These are phyloP conservation scores for Cataglyphis livida DNA, from an alignment of 2,888 invertebrate genomes.

Conservation along the genomic window DNA sequence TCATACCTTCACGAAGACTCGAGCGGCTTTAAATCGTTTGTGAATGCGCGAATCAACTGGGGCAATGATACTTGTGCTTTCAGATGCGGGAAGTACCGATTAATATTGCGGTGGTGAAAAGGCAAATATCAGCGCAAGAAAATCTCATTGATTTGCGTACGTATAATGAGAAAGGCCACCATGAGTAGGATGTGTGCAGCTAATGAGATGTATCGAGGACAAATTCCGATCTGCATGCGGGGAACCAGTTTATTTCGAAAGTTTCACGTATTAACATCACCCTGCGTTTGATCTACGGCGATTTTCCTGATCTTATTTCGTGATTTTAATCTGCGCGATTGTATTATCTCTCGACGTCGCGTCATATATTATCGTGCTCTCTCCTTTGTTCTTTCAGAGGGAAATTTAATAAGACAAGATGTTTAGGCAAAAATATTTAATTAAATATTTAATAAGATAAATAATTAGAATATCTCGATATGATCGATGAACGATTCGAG, in stretches of 20 bases:
- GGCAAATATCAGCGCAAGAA: conserved; percentile 7
- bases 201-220: conserved; percentile 83
- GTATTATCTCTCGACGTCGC: neutral
- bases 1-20: neutral
- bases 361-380: neutral
- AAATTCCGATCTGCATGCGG: conserved; percentile 78
- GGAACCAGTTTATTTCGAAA: conserved; percentile 80
- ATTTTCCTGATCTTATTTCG: conserved; percentile 44
- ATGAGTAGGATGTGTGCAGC: conserved; percentile 64
- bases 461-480: conserved; percentile 46
- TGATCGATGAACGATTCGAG: conserved; percentile 25
- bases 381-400: conserved; percentile 8
- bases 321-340: conserved; percentile 46
- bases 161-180: conserved; percentile 16
- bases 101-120: neutral
- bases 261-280: conserved; percentile 76
- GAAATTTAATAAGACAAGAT: conserved; percentile 32
- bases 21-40: neutral
- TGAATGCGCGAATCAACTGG: neutral
- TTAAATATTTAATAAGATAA: neutral
- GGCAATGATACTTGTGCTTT: neutral
- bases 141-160: neutral
- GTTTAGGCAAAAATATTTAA: neutral
- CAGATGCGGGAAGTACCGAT: neutral
- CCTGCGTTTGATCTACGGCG: conserved; percentile 68